Evolutionary conservation across 2,113 vertebrate species (phyloP).

Genomic region (Megaleporinus macrocephalus): DNA sequence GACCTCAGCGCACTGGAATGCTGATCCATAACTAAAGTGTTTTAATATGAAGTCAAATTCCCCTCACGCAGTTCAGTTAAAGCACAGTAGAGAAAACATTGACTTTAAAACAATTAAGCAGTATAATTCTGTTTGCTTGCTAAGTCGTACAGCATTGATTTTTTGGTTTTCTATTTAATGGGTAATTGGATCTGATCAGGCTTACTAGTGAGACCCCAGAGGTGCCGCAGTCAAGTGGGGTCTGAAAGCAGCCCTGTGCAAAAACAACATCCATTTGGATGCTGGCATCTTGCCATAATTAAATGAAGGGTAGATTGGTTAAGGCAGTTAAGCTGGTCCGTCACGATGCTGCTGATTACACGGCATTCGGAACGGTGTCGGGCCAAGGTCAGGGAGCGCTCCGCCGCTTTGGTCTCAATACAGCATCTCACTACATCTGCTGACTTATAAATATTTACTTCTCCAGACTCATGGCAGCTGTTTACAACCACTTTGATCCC

Average conservation of each 20-base stretch:
- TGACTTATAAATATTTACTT: background rate
- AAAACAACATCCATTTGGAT: background rate
- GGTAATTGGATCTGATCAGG: constrained; percentile 10
- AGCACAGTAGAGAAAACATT: background rate
- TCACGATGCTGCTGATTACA: constrained; percentile 18
- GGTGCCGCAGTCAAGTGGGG: background rate
- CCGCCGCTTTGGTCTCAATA: background rate
- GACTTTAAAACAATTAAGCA: background rate
- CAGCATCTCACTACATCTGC: background rate
- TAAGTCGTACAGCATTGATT: constrained; percentile 17
- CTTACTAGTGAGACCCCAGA: constrained; percentile 9
- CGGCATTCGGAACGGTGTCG: constrained; percentile 15
- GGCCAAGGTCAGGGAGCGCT: constrained; percentile 19
- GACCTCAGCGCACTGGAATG: background rate
- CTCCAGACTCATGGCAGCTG: background rate
- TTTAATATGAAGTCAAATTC: background rate
- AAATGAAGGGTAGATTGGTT: constrained; percentile 46
- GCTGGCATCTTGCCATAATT: constrained; percentile 47
- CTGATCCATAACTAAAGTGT: background rate
- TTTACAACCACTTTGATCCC: background rate
- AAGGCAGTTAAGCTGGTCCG: constrained; percentile 27
- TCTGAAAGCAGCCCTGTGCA: background rate
- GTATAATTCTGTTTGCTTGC: constrained; percentile 17
- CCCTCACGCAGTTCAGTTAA: background rate
- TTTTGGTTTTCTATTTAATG: constrained; percentile 17